Base-by-base conservation (phyloP, 2,888 invertebrate species). In the Sinelater perroti region DNA sequence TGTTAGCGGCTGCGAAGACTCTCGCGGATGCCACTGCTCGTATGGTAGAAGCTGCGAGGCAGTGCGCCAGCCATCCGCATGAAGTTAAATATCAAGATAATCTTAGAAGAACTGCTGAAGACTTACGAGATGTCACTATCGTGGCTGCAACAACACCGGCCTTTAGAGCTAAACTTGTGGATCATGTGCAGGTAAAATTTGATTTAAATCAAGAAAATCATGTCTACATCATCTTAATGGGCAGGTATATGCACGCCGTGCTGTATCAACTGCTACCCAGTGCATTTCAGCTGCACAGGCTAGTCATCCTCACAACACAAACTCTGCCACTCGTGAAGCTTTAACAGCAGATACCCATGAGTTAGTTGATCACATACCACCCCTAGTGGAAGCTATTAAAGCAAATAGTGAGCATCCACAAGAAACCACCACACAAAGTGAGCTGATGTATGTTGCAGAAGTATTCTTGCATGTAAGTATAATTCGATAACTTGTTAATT, bases 11-110 rank as follows among this genome's bases (percentile, higher is more conserved):
- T 0, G 99, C 99, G 10, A 97, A 97, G 75, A 85, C 92, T 53
- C 75, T 93, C 35, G 98, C 98, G 0, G 97, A 98, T 77, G 98
- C 98, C 1, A 99, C 99, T 0, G 93, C 97, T 0, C 86, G 91
- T 66, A 91, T 99, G 90, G 97, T 98, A 16, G 97, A 98, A 77
- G 96, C 97, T 0, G 97, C 97, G 0, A 84, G 97, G 55, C 90
- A 93, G 47, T 97, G 97, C 76, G 95, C 96, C 0, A 89, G 90
- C 16, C 86, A 88, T 70, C 89, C 89, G 1, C 87, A 94, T 13
- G 94, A 95, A 69, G 84, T 89, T 1, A 84, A 85, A 56, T 90
- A 90, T 72, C 96, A 96, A 74, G 89, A 91, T 62, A 89, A 90
- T 2, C 79, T 99, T 7, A 86, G 92, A 21, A 84, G 85, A 60